Conservation (phyloP, 2,113 vertebrate genomes). For the Dolichotis patagonum region DNA sequence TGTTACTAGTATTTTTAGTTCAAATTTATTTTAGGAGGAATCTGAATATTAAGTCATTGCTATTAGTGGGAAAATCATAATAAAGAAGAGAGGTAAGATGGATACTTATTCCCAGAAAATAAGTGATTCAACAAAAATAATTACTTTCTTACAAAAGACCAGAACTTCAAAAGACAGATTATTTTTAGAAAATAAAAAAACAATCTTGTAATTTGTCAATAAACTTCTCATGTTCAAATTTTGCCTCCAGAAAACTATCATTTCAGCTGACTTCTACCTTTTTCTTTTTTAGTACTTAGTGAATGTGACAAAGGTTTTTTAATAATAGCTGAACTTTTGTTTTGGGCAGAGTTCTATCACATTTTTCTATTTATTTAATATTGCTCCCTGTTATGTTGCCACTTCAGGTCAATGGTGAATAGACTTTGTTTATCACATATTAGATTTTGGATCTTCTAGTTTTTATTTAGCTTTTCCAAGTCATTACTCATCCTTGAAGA, state of each 20-base stretch:
- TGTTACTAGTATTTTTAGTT: slow-evolving; percentile 18
- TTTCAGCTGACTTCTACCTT: slow-evolving; percentile 69
- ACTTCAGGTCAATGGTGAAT: background rate
- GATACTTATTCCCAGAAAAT: slow-evolving; percentile 28
- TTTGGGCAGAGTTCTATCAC: slow-evolving; percentile 59
- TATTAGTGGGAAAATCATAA: background rate
- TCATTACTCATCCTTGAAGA: background rate
- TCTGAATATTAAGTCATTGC: slow-evolving; percentile 24
- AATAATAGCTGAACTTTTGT: slow-evolving; percentile 73
- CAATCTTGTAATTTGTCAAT: slow-evolving; percentile 75
- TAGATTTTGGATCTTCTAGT: background rate
- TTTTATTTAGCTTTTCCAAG: background rate
- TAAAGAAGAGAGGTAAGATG: slow-evolving; percentile 18
- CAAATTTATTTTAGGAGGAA: slow-evolving; percentile 37
- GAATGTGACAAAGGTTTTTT: slow-evolving; percentile 64
- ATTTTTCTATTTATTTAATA: slow-evolving; percentile 71
- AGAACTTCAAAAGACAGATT: slow-evolving; percentile 25
- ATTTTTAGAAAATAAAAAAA: slow-evolving; percentile 62
- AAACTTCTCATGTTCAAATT: slow-evolving; percentile 56
- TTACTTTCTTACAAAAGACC: slow-evolving; percentile 66
- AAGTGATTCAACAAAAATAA: slow-evolving; percentile 63
- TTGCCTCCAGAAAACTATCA: slow-evolving; percentile 62
- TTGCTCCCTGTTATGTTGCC: slow-evolving; percentile 45
- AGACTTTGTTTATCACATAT: background rate
- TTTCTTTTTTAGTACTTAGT: slow-evolving; percentile 64